Base-by-base conservation (phyloP, 2,888 invertebrate species). In the Eupithecia pulchellata region DNA sequence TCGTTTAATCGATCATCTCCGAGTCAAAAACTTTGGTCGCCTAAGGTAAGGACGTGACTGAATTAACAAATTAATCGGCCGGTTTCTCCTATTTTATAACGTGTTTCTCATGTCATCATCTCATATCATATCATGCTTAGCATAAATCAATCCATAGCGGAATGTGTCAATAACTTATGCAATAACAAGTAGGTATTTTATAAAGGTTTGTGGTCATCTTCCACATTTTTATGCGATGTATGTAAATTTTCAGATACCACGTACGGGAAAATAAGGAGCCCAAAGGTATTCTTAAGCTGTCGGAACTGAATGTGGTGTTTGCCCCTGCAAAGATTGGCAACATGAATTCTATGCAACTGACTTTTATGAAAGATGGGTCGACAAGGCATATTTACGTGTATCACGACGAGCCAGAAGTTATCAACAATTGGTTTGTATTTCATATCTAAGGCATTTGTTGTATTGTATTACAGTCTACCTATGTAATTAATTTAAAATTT, bases 351-450 rank as follows among this genome's bases (percentile, higher is more conserved):
- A 95, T 98, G 89, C 98, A 98, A 92, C 91, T 98, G 52, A 97
- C 97, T 0, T 98, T 97, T 84, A 95, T 97, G 87, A 97, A 97
- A 85, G 97, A 98, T 74, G 98, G 98, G 0, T 96, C 97, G 4
- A 98, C 98, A 1, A 91, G 98, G 75, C 98, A 98, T 84, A 96
- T 98, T 79, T 98, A 97, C 87, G 96, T 98, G 0, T 97, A 97
- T 86, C 97, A 98, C 78, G 97, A 98, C 78, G 97, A 97, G 79
- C 96, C 97, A 1, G 97, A 98, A 93, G 96, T 97, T 64, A 97
- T 98, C 73, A 97, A 96, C 55, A 97, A 97, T 87, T 98, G 98
- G 98, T 96, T 91, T 86, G 67, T 63, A 39, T 20, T 65, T 60
- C 9, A 29, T 30, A 2, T 58, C 1, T 5, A 4, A 27, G 3